Base-by-base conservation (phyloP, 2,797 vertebrate genomes). In the Myotis pilosus region DNA sequence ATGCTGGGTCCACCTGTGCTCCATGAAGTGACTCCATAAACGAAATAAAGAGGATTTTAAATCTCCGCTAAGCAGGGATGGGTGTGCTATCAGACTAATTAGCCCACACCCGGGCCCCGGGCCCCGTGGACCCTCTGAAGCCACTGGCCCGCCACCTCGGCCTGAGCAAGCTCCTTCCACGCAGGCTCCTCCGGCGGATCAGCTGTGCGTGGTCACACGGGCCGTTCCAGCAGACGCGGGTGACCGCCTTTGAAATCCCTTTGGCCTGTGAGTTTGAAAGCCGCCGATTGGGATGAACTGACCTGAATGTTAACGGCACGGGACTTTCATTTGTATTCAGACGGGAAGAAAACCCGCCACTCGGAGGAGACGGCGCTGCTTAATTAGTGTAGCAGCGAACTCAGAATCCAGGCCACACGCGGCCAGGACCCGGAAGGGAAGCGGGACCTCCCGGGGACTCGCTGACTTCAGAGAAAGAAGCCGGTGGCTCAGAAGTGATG, bases 311-410 rank as follows among this genome's bases (percentile, higher is more conserved):
- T 98, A 97, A 98, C 55, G 85, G 97, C 97, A 87, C 53, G 80
- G 91, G 97, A 97, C 94, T 97, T 97, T 98, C 92, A 98, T 98
- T 98, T 98, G 98, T 98, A 98, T 98, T 98, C 98, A 98, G 97
- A 97, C 74, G 95, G 98, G 97, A 96, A 94, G 97, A 96, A 96
- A 97, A 97, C 94, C 97, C 97, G 97, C 95, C 93, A 83, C 97
- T 98, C 96, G n/a, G 92, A 97, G 98, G 98, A 98, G 98, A 97
- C 82, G 95, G 95, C 89, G 97, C 97, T 97, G 97, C 98, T 98
- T 98, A 98, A 98, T 98, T 98, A 98, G 98, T 98, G 98, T 98
- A 96, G 97, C 97, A 97, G 98, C 98, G 98, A 98, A 97, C 97
- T 97, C 92, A 78, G 97, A 97, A 97, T 96, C 97, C 98, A 98